Evolutionary conservation across 2,797 vertebrate genomes (phyloP).

Genomic region (Carcharodon carcharias): DNA sequence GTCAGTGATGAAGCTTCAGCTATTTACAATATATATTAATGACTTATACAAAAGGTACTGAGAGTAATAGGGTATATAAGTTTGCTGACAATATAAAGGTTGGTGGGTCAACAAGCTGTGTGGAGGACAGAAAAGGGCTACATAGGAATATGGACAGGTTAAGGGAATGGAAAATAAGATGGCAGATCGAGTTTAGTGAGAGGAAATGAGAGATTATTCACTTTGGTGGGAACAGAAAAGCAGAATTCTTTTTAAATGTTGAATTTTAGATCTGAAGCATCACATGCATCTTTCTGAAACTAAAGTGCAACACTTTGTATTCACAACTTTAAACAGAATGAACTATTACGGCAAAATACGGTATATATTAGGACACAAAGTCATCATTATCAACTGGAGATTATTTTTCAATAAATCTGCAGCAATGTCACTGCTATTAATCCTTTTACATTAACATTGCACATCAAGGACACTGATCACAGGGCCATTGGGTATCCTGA

Average conservation of each 20-base stretch:
- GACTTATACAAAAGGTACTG: background rate
- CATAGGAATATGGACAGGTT: background rate
- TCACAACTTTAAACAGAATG: background rate
- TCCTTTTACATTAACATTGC: background rate
- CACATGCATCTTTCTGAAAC: background rate
- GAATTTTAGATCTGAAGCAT: background rate
- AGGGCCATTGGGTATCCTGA: background rate
- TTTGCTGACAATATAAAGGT: too few species aligned
- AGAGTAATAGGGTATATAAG: background rate
- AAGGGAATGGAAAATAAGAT: background rate
- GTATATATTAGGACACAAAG: background rate
- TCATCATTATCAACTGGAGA: background rate
- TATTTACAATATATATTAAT: background rate
- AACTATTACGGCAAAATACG: background rate
- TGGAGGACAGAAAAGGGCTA: too few species aligned
- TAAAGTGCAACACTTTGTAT: background rate
- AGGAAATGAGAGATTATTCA: background rate
- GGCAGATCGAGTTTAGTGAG: background rate
- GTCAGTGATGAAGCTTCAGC: background rate
- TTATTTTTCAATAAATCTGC: background rate
- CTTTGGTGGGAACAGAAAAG: background rate
- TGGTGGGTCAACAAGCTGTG: background rate
- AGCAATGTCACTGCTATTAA: background rate
- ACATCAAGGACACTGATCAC: slow-evolving; percentile 10
- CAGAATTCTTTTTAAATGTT: background rate